Conservation (phyloP, 1,140 invertebrate species). For the Maconellicoccus hirsutus region DNA sequence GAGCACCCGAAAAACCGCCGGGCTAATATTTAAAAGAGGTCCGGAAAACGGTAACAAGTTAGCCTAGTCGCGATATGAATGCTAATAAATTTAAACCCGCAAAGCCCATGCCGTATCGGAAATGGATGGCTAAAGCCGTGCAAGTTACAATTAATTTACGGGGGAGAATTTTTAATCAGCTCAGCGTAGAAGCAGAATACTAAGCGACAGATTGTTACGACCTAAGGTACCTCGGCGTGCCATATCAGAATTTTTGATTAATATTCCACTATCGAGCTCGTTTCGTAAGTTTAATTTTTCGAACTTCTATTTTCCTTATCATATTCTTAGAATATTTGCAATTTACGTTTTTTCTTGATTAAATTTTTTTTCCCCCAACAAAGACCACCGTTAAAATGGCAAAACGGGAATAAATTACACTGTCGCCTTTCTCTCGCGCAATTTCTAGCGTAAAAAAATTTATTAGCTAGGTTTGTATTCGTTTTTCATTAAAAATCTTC, state of each 20-base stretch:
- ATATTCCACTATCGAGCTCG: background rate
- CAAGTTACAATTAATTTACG: constrained; percentile 9
- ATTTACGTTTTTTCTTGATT: background rate
- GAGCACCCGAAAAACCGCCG: background rate
- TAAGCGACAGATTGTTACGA: constrained; percentile 7
- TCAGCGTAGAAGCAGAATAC: background rate
- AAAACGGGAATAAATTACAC: no score
- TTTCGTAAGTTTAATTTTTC: background rate
- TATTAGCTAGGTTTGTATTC: background rate
- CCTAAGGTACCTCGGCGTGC: background rate
- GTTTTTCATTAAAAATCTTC: constrained; percentile 6
- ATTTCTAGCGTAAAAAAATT: background rate
- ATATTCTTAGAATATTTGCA: background rate
- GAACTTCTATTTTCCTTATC: background rate
- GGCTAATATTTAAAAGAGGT: constrained; percentile 9
- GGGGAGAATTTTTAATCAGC: constrained; percentile 1
- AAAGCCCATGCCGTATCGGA: background rate
- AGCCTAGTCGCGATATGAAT: background rate
- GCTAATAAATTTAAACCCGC: constrained; percentile 8
- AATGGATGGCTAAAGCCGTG: constrained; percentile 7
- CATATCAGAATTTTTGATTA: constrained; percentile 9
- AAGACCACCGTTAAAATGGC: background rate
- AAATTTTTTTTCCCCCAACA: background rate
- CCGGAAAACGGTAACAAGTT: constrained; percentile 7
- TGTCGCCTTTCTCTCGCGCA: background rate